Conservation (phyloP, 2,113 vertebrate genomes). For the Sula dactylatra region DNA sequence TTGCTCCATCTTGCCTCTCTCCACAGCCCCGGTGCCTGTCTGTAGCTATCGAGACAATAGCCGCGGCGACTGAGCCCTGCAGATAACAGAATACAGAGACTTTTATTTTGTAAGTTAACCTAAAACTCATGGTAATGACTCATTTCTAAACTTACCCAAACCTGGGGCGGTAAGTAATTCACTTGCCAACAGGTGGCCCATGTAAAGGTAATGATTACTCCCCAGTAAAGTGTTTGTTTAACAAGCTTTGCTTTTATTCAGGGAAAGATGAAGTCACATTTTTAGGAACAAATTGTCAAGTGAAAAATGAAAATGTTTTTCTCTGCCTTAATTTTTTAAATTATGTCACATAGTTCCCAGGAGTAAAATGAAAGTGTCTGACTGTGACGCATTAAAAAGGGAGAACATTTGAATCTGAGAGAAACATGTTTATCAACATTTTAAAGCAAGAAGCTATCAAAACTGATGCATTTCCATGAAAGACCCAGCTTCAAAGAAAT, state of each 20-base stretch:
- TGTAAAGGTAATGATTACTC: not conserved
- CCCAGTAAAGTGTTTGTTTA: not conserved
- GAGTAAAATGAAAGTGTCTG: not conserved
- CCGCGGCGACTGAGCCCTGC: not conserved
- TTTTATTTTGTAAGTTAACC: not conserved
- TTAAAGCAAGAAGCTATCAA: not conserved
- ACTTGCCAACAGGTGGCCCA: not conserved
- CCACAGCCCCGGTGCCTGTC: not conserved
- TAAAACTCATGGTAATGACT: not conserved
- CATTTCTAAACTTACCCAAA: not conserved
- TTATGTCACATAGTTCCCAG: not conserved
- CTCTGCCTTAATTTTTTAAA: not conserved
- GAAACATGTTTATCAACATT: not conserved
- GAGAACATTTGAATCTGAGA: not conserved
- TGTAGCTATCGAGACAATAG: not conserved
- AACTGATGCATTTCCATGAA: not conserved
- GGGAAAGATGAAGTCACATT: not conserved
- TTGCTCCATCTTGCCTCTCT: not conserved
- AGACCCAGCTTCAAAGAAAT: not conserved
- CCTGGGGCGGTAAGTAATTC: not conserved
- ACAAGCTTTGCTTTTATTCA: not conserved
- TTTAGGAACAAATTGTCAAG: not conserved
- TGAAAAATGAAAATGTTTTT: not conserved
- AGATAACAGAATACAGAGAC: not conserved
- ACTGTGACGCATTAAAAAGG: not conserved